Conservation (phyloP, 1,140 invertebrate genomes). For the Dolichoris vasculosae region DNA sequence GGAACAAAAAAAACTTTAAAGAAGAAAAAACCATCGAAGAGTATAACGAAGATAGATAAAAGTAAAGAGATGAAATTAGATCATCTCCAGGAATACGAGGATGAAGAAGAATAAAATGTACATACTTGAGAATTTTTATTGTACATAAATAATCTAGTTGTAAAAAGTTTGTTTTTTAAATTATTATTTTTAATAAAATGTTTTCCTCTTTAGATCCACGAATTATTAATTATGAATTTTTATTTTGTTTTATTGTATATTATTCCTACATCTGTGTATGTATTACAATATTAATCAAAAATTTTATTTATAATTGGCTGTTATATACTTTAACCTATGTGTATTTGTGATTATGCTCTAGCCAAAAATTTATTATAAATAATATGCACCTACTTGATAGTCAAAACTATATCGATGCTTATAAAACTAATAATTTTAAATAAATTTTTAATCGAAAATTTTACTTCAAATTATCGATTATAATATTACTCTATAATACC, state of each 20-base stretch:
- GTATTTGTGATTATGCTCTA: no score
- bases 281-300: not conserved
- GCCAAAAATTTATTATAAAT: no score
- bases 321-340: no score
- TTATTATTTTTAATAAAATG: slow-evolving; percentile 7
- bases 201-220: not conserved
- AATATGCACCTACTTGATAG: no score
- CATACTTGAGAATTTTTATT: not conserved
- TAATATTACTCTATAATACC: no score
- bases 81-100: slow-evolving; percentile 78
- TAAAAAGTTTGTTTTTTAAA: slow-evolving; percentile 25
- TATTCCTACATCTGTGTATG: not conserved
- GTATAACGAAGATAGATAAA: slow-evolving; percentile 61
- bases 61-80: slow-evolving; percentile 75
- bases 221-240: not conserved
- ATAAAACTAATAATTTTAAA: no score
- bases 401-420: no score
- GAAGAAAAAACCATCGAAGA: slow-evolving; percentile 73
- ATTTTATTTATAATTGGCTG: not conserved
- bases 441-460: no score
- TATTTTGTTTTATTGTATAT: not conserved
- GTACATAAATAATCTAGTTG: slow-evolving; percentile 16
- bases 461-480: no score
- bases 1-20: slow-evolving; percentile 76
- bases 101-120: slow-evolving; percentile 66